Base-by-base conservation (phyloP, 2,888 invertebrate species). In the Trilocha varians region DNA sequence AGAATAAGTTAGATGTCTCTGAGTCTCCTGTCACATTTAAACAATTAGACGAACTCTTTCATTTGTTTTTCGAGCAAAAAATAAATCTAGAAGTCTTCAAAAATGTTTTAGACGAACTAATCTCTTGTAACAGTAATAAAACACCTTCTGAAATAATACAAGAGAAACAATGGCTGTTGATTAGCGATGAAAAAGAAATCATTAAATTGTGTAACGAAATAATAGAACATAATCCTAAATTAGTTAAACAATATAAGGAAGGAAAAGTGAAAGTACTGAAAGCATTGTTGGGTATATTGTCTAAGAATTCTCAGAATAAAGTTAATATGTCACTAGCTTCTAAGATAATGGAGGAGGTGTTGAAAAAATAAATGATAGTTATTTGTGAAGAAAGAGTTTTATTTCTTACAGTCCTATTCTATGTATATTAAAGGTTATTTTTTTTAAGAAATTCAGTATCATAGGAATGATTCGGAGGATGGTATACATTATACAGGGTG, bases 201-300 rank as follows among this genome's bases (percentile, higher is more conserved):
- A 78, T 73, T 40, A 72, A 84, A 49, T 68, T 90, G 34, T 95
- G 95, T 65, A 54, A 69, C 39, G 73, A 87, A 53, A 85, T 91
- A 0, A 70, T 95, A 18, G 65, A 88, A 11, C 87, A 89, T 46
- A 92, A 93, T 73, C 84, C 89, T 9, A 90, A 91, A 63, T 65
- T 91, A 41, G 91, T 92, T 1, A 77, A 87, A 47, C 85, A 89
- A 52, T 94, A 91, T 62, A 89, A 87, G 65, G 77, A 75, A 8
- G 94, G 94, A 4, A 94, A 94, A 74, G 70, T 67, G 0, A 93
- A 92, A 78, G 87, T 90, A 6, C 87, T 92, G 37, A 89, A 87
- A 57, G 89, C 90, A 18, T 84, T 95, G 45, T 65, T 90, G 45
- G 90, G 90, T 11, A 77, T 88, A 59, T 78, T 92, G 40, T 85